Conservation (phyloP, 1,140 invertebrate species). For the Coptotermes formosanus region DNA sequence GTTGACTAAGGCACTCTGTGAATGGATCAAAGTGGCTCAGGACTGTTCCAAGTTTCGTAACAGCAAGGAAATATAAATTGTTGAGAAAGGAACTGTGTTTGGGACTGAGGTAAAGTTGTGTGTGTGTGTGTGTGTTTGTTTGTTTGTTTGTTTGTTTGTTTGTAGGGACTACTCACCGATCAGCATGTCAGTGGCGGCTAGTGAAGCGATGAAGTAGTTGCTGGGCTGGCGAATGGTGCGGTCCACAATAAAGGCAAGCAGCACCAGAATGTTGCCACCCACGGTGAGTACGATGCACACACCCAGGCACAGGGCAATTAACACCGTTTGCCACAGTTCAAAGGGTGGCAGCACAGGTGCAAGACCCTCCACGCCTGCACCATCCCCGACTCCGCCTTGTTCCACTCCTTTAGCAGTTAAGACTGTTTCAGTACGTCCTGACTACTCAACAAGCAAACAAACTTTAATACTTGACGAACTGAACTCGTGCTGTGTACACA, state of each 20-base stretch:
- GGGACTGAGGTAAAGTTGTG: not conserved
- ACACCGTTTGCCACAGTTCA: slow-evolving; percentile 83
- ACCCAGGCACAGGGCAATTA: slow-evolving; percentile 86
- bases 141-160: not conserved
- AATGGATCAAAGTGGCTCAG: too few relatives aligned
- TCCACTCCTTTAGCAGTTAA: slow-evolving; percentile 42
- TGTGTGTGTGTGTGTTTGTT: not conserved
- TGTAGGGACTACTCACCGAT: slow-evolving; percentile 71
- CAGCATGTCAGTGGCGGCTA: slow-evolving; percentile 96
- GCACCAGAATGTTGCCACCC: slow-evolving; percentile 93
- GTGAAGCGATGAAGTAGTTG: slow-evolving; percentile 98
- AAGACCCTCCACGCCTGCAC: slow-evolving; percentile 39
- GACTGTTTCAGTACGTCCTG: not conserved
- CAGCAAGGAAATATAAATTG: too few relatives aligned
- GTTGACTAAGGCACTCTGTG: too few relatives aligned
- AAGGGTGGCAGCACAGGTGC: slow-evolving; percentile 77
- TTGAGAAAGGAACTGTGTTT: not conserved
- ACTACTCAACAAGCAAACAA: too few relatives aligned
- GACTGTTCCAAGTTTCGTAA: too few relatives aligned
- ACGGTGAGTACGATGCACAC: slow-evolving; percentile 90
- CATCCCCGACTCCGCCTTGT: slow-evolving; percentile 21
- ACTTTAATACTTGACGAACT: too few relatives aligned
- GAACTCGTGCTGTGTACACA: too few relatives aligned
- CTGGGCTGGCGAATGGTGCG: slow-evolving; percentile 96
- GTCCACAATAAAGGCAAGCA: slow-evolving; percentile 95